Conservation (phyloP, 2,888 invertebrate species). For the Spodoptera exigua region DNA sequence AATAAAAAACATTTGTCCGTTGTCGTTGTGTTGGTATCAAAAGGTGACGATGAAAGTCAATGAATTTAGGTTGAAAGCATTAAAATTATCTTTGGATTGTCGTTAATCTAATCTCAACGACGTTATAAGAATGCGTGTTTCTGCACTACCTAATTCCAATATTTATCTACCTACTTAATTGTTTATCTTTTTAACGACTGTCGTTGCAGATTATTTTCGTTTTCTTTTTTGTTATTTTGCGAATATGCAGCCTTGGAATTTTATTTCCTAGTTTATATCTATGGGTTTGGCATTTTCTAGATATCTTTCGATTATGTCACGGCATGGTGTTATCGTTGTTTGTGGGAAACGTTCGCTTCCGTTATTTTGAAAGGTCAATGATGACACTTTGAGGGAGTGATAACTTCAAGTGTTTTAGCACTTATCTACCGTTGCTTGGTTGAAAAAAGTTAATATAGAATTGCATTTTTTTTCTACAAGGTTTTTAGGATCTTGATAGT, state of each 20-base stretch:
- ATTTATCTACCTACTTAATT: constrained; percentile 8
- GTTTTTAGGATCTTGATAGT: too few species aligned
- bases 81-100: constrained; percentile 42
- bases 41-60: constrained; percentile 14
- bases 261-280: constrained; percentile 48
- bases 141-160: constrained; percentile 26
- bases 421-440: too few species aligned
- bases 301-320: constrained; percentile 31
- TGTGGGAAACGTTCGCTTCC: constrained; percentile 26
- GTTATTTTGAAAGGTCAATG: constrained; percentile 17
- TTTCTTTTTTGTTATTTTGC: constrained; percentile 32
- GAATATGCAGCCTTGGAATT: constrained; percentile 49
- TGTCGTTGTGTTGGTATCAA: not conserved
- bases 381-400: not conserved
- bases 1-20: too few species aligned
- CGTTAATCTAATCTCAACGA: constrained; percentile 72
- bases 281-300: constrained; percentile 44
- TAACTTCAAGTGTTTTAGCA: not conserved
- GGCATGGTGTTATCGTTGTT: constrained; percentile 38
- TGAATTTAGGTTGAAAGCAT: constrained; percentile 35
- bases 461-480: too few species aligned
- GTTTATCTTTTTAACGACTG: constrained; percentile 35
- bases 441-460: too few species aligned
- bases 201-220: constrained; percentile 35
- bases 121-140: constrained; percentile 62